A percentile compares a stretch with the other conserved stretches of the same genome.
Evolutionary conservation across 2,888 invertebrate species (phyloP).

Genomic region (Dinocampus coccinellae): DNA sequence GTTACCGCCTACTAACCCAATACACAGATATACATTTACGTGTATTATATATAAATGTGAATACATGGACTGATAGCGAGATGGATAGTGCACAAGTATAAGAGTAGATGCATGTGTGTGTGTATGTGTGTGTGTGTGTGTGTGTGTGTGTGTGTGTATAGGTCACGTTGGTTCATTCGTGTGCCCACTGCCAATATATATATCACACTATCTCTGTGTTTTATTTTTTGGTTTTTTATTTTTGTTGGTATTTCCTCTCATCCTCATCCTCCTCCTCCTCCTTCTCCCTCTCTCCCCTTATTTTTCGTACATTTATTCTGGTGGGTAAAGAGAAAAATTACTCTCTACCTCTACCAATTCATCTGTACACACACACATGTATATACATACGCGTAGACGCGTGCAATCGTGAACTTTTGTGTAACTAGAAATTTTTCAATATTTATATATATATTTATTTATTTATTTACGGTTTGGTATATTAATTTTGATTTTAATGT

Average conservation of each 20-base stretch:
- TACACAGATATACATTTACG: conserved; percentile 33
- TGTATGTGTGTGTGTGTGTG: not conserved
- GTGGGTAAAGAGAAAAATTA: not conserved
- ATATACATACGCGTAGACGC: too few relatives aligned
- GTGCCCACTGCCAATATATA: not conserved
- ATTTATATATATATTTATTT: too few relatives aligned
- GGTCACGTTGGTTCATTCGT: conserved; percentile 10
- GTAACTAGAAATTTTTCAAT: too few relatives aligned
- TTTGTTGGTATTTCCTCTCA: not conserved
- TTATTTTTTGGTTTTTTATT: not conserved
- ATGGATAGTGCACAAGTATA: too few relatives aligned
- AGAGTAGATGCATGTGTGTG: not conserved
- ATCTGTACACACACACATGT: not conserved
- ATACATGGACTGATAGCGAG: not conserved
- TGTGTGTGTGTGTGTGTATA: not conserved
- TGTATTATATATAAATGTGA: too few relatives aligned
- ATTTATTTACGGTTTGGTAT: too few relatives aligned
- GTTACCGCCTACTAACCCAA: conserved; percentile 63
- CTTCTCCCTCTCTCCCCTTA: not conserved
- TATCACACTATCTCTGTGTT: not conserved
- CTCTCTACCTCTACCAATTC: too few relatives aligned
- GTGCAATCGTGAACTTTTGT: too few relatives aligned
- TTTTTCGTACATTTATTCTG: not conserved
- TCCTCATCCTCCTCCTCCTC: not conserved
- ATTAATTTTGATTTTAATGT: too few relatives aligned